Base-by-base conservation (phyloP, 53 echinoderm and acorn worm species). In the Holothuria leucospilota region DNA sequence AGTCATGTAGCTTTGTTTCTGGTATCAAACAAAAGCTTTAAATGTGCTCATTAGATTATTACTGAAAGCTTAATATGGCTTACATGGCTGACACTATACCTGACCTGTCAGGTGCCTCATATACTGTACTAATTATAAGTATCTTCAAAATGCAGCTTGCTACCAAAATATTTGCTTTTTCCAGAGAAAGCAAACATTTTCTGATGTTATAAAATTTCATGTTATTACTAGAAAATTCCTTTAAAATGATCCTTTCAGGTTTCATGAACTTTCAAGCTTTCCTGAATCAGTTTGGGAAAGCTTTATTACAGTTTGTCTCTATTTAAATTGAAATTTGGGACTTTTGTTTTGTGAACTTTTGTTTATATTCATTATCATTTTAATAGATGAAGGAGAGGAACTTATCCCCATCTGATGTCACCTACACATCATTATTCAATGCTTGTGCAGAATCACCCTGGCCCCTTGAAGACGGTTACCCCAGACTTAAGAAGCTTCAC, bases 371-470 rank as follows among this genome's bases (percentile, higher is more conserved):
- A 6, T 29, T 29, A n/a, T 68, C 38, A 20, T 75, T 21, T 42
- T 73, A 6, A 11, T 73, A 93, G 96, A 96, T 96, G 96, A 96
- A 96, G 49, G 81, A 89, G 71, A 84, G 94, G 63, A 93, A 91
- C 20, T 82, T 96, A 26, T 78, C 69, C 7, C 93, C 96, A 59
- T 82, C 80, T 46, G 90, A 89, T 63, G 94, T 93, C 27, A 96
- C 96, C 25, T 96, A 91, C 84, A 96, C 96, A 26, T 85, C 91
- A 1, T 86, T 96, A 59, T 87, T 96, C 86, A 96, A 96, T 69
- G 94, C 96, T 14, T 96, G 96, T 71, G 89, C 96, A 14, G 93
- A 96, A 71, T 96, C 96, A 6, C 96, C 96, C 14, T 96, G 96
- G 96, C 91, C 94, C 42, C 30, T 49, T 63, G 88, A 86, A 42